Percentiles rank a stretch among this genome's conserved stretches.
Conservation (phyloP, 23 tunicate species). For the Trididemnum clinides region DNA sequence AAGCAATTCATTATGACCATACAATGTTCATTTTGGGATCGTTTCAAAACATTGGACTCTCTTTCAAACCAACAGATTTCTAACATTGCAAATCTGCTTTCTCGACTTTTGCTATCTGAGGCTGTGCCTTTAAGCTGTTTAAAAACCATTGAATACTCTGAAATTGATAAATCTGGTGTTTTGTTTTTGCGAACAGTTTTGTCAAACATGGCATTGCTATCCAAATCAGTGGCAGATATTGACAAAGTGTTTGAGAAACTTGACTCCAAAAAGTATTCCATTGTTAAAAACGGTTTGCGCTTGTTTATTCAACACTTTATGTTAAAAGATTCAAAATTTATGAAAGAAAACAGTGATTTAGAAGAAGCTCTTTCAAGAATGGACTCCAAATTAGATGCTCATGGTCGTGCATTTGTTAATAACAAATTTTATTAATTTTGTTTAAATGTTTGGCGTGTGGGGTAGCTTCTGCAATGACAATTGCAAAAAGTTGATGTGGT, state of each 20-base stretch:
- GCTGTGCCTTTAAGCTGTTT: constrained; percentile 60
- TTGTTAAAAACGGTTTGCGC: constrained; percentile 47
- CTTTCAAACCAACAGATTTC: constrained; percentile 13
- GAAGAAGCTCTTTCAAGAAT: constrained; percentile 20
- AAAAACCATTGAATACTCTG: constrained; percentile 63
- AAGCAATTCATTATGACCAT: constrained; percentile 60
- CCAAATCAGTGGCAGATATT: background rate
- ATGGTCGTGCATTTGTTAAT: no score
- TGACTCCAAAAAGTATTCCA: background rate
- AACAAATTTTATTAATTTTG: no score
- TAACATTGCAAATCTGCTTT: constrained; percentile 50
- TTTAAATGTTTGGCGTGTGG: no score
- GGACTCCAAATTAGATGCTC: constrained; percentile 23
- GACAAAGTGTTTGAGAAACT: constrained; percentile 22
- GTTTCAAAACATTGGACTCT: constrained; percentile 47
- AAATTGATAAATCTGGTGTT: constrained; percentile 54
- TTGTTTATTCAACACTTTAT: constrained; percentile 78
- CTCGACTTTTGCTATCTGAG: constrained; percentile 46
- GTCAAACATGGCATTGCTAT: constrained; percentile 5
- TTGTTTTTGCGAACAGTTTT: constrained; percentile 52
- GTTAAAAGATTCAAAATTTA: constrained; percentile 55
- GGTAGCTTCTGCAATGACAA: no score
- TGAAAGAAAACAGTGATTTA: constrained; percentile 19
- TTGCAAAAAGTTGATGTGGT: no score
- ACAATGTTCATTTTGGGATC: constrained; percentile 84